Evolutionary conservation across 2,888 invertebrate genomes (phyloP).

Genomic region (Drepanosiphum platanoidis): DNA sequence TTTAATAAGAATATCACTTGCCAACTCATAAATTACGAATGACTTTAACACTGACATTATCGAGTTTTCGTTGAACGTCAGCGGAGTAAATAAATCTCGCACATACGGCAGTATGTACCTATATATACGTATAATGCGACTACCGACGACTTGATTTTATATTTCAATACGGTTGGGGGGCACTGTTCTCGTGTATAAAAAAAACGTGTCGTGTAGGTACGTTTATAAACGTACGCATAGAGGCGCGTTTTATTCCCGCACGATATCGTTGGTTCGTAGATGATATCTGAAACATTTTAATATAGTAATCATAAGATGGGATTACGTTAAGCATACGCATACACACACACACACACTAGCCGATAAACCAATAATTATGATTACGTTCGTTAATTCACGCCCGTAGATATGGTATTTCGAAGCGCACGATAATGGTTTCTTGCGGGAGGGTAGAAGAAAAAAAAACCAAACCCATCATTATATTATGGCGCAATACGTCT

Average conservation of each 20-base stretch:
- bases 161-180: background rate
- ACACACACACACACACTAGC: background rate
- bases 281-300: conserved; percentile 38
- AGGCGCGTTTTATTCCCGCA: background rate
- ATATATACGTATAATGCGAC: background rate
- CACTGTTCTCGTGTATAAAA: background rate
- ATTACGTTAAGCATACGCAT: background rate
- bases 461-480: conserved; percentile 43
- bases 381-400: conserved; percentile 55
- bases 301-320: conserved; percentile 14
- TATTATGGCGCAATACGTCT: conserved; percentile 27
- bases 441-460: background rate
- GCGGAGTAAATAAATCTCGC: conserved; percentile 18
- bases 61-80: conserved; percentile 10
- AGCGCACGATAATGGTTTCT: conserved; percentile 16
- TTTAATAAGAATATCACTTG: conserved; percentile 56
- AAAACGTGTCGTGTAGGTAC: background rate
- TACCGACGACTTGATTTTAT: conserved; percentile 16
- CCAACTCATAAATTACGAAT: conserved; percentile 53
- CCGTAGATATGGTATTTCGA: conserved; percentile 1
- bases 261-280: conserved; percentile 4
- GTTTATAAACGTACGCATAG: too few species aligned
- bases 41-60: conserved; percentile 33
- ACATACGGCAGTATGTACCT: background rate
- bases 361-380: conserved; percentile 49